These are phyloP conservation scores for Conops quadrifasciatus DNA, from an alignment of 2,888 invertebrate genomes.

Conservation along the genomic window DNA sequence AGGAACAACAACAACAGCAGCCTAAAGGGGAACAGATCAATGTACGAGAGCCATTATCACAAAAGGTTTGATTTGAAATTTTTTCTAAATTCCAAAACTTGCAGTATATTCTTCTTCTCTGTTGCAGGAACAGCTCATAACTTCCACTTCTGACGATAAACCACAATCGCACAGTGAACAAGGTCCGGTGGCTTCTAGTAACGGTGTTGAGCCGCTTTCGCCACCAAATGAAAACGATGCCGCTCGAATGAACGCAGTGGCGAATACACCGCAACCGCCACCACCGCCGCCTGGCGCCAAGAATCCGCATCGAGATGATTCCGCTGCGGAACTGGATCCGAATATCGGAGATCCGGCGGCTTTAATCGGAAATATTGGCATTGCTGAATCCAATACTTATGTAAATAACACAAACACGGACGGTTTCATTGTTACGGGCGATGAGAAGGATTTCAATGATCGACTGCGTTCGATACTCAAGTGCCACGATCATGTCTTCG, in stretches of 20 bases:
- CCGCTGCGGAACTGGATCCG: constrained; percentile 45
- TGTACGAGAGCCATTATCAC: constrained; percentile 47
- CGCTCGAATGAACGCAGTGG: background rate
- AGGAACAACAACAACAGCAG: constrained; percentile 58
- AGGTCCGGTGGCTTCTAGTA: constrained; percentile 26
- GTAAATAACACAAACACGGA: constrained; percentile 52
- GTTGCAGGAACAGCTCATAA: constrained; percentile 46
- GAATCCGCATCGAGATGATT: background rate
- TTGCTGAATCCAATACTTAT: constrained; percentile 26
- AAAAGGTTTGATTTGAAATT: constrained; percentile 44
- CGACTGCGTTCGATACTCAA: constrained; percentile 65
- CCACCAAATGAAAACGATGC: constrained; percentile 48
- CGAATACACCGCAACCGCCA: no score
- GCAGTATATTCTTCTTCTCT: background rate
- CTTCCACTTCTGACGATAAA: constrained; percentile 51
- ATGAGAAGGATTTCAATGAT: constrained; percentile 64
- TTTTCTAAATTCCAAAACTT: background rate
- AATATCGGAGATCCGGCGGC: constrained; percentile 47
- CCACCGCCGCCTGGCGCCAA: constrained; percentile 2
- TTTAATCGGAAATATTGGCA: constrained; percentile 52
- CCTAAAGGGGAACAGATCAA: constrained; percentile 46
- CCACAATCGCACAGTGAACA: constrained; percentile 40
- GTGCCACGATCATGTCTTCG: constrained; percentile 73
- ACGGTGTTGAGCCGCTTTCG: constrained; percentile 39
- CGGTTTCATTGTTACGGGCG: constrained; percentile 58